phyloP scores from a whole-genome alignment of 2,113 vertebrate species.

The Cynocephalus volans region DNA sequence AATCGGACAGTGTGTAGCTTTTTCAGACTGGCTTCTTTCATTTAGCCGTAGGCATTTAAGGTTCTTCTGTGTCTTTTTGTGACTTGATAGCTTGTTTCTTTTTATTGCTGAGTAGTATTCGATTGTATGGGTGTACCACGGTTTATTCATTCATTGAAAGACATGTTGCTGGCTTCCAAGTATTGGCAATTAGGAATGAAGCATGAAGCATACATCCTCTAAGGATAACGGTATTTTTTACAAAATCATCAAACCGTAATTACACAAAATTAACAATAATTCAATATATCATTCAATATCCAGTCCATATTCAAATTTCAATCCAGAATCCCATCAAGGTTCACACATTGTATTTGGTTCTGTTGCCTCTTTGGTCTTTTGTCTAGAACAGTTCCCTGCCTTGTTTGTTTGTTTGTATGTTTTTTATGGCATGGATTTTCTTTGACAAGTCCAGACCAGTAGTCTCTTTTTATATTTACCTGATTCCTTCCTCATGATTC shows the following conservation, averaged over 20 bases:
- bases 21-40: not conserved
- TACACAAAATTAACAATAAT: not conserved
- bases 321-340: not conserved
- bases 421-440: not conserved
- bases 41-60: not conserved
- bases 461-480: slow-evolving; percentile 27
- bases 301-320: not conserved
- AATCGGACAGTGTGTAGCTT: not conserved
- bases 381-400: not conserved
- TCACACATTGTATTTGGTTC: not conserved
- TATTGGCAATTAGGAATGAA: not conserved
- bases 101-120: not conserved
- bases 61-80: not conserved
- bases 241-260: not conserved
- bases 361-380: not conserved
- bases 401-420: not conserved
- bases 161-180: not conserved
- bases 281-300: not conserved
- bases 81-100: not conserved
- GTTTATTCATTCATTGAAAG: not conserved
- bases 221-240: not conserved
- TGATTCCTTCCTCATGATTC: slow-evolving; percentile 17
- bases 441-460: slow-evolving; percentile 27
- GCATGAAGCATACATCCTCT: not conserved
- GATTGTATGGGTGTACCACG: not conserved